These are phyloP conservation scores for Euzophera pinguis DNA, from an alignment of 2,888 invertebrate species.

Conservation along the genomic window DNA sequence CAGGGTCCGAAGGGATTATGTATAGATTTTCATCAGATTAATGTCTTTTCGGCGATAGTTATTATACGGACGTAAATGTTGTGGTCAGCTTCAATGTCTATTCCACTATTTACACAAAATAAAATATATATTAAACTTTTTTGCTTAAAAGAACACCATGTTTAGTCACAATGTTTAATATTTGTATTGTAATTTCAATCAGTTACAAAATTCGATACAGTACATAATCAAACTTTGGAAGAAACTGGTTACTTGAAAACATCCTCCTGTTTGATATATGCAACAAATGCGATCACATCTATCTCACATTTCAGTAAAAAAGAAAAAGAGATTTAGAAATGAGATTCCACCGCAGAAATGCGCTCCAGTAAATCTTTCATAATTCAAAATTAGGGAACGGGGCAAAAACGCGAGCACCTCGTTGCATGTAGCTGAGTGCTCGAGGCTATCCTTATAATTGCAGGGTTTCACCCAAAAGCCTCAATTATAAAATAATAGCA, in stretches of 20 bases:
- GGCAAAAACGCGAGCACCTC: constrained; percentile 65
- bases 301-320: neutral
- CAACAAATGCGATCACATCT: no score
- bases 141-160: no score
- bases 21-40: constrained; percentile 67
- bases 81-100: no score
- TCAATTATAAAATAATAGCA: constrained; percentile 80
- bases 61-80: neutral
- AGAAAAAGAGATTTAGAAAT: neutral
- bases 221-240: no score
- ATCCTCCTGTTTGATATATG: no score
- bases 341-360: neutral
- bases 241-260: no score
- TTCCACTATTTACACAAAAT: no score
- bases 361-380: constrained; percentile 53
- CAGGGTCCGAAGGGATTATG: constrained; percentile 58
- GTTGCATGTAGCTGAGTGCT: constrained; percentile 71
- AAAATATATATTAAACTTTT: no score
- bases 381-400: constrained; percentile 53
- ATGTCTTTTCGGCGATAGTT: constrained; percentile 37
- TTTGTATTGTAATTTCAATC: no score
- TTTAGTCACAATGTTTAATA: no score
- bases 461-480: constrained; percentile 77
- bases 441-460: constrained; percentile 77
- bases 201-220: no score